Conservation (phyloP, 2,797 vertebrate genomes). For the Cossypha niveicapilla region DNA sequence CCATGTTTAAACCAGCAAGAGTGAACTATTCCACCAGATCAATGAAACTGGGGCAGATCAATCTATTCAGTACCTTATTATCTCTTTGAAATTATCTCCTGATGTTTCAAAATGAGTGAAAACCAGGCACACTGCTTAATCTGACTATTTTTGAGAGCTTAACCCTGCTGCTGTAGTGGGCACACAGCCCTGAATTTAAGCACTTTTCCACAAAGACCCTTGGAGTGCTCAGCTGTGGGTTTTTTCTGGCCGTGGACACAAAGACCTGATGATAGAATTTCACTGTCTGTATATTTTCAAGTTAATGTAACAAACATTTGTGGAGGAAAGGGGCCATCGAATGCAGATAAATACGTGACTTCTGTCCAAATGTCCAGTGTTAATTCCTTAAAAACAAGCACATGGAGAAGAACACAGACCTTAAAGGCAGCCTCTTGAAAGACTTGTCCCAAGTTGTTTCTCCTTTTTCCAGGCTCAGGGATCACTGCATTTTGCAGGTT, state of each 20-base stretch:
- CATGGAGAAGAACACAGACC: neutral
- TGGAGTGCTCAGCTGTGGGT: neutral
- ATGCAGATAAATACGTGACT: neutral
- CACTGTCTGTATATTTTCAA: neutral
- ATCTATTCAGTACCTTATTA: neutral
- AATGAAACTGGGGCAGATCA: neutral
- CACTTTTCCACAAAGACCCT: neutral
- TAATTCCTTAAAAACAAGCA: slow-evolving; percentile 12
- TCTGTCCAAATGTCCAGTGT: neutral
- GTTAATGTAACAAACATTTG: slow-evolving; percentile 12
- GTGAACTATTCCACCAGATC: neutral
- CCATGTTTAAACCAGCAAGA: neutral
- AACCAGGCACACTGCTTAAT: neutral
- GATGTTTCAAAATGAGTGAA: neutral
- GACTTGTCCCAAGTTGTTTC: neutral
- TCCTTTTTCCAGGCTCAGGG: neutral
- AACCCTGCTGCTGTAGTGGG: neutral
- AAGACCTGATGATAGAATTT: neutral
- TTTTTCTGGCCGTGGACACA: neutral
- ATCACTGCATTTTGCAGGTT: neutral
- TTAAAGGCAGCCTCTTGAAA: neutral
- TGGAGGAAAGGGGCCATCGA: neutral
- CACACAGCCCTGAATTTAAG: neutral
- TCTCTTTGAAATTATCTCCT: neutral
- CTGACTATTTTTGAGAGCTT: neutral